Percentiles rank a stretch among this genome's conserved stretches.
These are phyloP conservation scores for Hycleus cichorii DNA, from an alignment of 1,140 invertebrate genomes.

Conservation along the genomic window DNA sequence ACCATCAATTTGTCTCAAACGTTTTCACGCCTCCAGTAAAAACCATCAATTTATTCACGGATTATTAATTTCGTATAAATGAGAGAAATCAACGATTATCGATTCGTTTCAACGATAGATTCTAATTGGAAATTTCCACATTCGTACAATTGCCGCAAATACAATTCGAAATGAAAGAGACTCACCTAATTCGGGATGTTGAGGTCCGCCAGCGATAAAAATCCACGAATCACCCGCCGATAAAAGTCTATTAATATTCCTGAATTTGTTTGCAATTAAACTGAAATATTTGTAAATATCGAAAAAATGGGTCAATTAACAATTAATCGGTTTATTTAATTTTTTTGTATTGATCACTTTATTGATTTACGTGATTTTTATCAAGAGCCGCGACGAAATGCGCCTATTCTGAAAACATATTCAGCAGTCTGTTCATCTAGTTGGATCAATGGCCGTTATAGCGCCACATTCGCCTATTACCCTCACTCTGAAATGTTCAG, in stretches of 20 bases:
- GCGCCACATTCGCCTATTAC: conserved; percentile 27
- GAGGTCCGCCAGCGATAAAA: too few species aligned
- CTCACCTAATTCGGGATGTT: too few species aligned
- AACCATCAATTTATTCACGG: too few species aligned
- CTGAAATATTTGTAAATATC: too few species aligned
- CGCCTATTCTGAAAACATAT: conserved; percentile 22
- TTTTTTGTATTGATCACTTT: conserved; percentile 25
- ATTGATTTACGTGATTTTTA: conserved; percentile 33
- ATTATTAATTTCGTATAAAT: too few species aligned
- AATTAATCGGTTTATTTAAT: background rate
- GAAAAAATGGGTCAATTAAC: too few species aligned
- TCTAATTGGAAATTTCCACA: background rate
- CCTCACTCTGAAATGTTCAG: background rate
- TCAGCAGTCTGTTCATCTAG: conserved; percentile 13
- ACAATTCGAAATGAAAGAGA: too few species aligned
- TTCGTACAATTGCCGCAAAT: too few species aligned
- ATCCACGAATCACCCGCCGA: too few species aligned
- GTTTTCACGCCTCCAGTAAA: too few species aligned
- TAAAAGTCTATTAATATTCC: too few species aligned
- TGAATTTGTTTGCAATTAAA: background rate
- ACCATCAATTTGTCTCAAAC: too few species aligned
- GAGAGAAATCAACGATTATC: background rate
- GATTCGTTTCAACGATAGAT: background rate
- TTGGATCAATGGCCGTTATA: conserved; percentile 24
- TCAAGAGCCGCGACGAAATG: conserved; percentile 18